phyloP scores from a whole-genome alignment of 2,113 vertebrate species.

The Gymnarchus niloticus region DNA sequence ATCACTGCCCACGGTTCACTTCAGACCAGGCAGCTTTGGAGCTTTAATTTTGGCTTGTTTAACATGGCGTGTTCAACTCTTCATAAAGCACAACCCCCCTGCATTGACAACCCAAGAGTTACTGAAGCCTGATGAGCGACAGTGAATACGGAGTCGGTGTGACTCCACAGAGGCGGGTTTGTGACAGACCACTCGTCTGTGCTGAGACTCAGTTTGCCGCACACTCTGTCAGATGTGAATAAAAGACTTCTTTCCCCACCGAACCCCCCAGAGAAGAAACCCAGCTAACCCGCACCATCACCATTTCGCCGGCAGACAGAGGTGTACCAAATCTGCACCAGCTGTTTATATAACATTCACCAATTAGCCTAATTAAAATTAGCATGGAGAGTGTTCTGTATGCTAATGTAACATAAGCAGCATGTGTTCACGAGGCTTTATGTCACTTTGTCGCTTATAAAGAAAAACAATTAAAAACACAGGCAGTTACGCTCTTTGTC shows the following conservation, averaged over 20 bases:
- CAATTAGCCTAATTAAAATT: slow-evolving; percentile 20
- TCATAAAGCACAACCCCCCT: not conserved
- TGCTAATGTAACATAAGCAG: not conserved
- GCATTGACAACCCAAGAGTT: no score
- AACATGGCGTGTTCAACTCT: no score
- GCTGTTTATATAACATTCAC: slow-evolving; percentile 20
- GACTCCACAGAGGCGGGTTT: not conserved
- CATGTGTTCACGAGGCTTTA: slow-evolving; percentile 7
- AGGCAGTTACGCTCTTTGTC: not conserved
- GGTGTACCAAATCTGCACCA: slow-evolving; percentile 4
- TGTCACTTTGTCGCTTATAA: not conserved
- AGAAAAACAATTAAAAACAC: not conserved
- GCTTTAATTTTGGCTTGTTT: not conserved
- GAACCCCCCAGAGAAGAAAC: not conserved
- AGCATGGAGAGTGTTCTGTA: slow-evolving; percentile 7
- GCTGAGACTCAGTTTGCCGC: not conserved
- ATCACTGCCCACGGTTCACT: not conserved
- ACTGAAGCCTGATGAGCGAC: no score
- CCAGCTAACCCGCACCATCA: not conserved
- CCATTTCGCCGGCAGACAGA: not conserved
- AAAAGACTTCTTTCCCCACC: not conserved
- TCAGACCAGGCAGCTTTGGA: not conserved
- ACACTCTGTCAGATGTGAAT: not conserved
- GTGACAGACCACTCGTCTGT: not conserved
- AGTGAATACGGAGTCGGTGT: no score